Base-by-base conservation (phyloP, 2,797 vertebrate species). In the Pangasius larnaudii region DNA sequence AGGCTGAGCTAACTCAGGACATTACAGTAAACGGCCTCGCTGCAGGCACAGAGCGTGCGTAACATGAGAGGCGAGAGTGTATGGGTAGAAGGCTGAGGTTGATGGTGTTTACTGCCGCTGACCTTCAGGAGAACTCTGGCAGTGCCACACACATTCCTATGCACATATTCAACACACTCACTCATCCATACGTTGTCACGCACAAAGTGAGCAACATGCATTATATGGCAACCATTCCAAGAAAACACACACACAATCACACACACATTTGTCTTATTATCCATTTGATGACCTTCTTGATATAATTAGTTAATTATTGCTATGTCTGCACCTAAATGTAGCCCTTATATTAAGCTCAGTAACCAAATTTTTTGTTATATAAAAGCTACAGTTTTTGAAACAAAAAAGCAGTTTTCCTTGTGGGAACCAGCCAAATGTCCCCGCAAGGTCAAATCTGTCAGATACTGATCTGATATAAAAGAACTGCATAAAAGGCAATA, bases 71-170 rank as follows among this genome's bases (percentile, higher is more conserved):
- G 75, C 0, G 63, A 63, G 14, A 24, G 87, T 8, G 24, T 59
- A 5, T 36, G 65, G n/a, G 56, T 39, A 71, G 63, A 77, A 80
- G 67, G 30, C 77, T 81, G 56, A 30, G 72, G 51, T 61, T 42
- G 53, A 65, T 83, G 46, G 67, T 86, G 85, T 86, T 82, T 75
- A 86, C 88, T 67, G 67, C 67, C 24, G 49, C 59, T 89, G 85
- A 89, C 88, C 88, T 89, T 89, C 85, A 86, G 58, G 18, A 86
- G 33, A 84, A 84, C 84, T 63, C 58, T 86, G 85, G 78, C 88
- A 77, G 42, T 67, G 30, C 24, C 53, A 86, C 87, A n/a, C 49
- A 81, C 88, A 65, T 46, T 33, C 65, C n/a, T 67, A 33, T 42
- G 30, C 87, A 80, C 81, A 86, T 79, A 83, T 82, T 81, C 88